Evolutionary conservation across 2,888 invertebrate species (phyloP), one percentile per base, ranked within the genome.

Genomic region (Leucophenga maculata): DNA sequence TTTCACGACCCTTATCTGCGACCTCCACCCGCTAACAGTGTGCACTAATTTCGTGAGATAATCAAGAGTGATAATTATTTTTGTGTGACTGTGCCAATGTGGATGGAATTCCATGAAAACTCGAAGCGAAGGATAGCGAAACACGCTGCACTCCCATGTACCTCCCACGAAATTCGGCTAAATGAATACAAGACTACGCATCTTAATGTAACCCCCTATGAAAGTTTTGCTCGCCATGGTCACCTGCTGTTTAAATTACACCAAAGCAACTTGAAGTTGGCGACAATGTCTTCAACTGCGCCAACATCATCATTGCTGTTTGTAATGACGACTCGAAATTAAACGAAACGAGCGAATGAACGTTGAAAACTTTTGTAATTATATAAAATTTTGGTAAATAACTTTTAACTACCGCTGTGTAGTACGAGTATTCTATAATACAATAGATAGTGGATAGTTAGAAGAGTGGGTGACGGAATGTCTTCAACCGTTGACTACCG

Each of bases 351-450:
- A 26, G 26, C 26, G 26, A 26, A 26, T 26, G 74, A 76, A 73
- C 82, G 73, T 78, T 82, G 75, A 80, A 85, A 85, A 85, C 79
- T 85, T 85, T 85, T 78, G 84, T 80, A 84, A 85, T 85, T 85
- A 82, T 77, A 77, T 76, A 77, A 80, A 72, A 82, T 80, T 80
- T 79, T 84, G 79, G 74, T 77, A 78, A 84, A 82, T 79, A 82
- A 78, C 77, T 84, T 84, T 83, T 75, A 78, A 76, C 84, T 76
- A 76, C 62, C 62, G 57, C 32, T 57, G 13, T 39, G 39, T 39
- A 26, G 39, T 32, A 32, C 6, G 3, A 32, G 32, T 39, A 1
- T 11, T 39, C 39, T 39, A 39, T 9, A 39, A 39, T 39, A 39
- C 39, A 39, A 39, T 11, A 39, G 39, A 6, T 39, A 39, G 1